These are phyloP conservation scores for Yponomeuta malinellus DNA, from an alignment of 2,888 invertebrate genomes.

Conservation along the genomic window DNA sequence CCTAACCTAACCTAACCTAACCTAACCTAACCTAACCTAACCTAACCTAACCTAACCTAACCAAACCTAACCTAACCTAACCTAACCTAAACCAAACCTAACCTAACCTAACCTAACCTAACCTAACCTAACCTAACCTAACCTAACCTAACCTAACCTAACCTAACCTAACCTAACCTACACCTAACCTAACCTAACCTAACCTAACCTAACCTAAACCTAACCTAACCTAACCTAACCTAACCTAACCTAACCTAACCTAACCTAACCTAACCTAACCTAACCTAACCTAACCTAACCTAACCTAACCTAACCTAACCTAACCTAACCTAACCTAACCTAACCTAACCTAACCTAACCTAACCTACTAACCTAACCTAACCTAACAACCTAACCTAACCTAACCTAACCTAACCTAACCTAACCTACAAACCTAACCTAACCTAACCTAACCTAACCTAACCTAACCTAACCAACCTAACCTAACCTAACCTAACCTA, in stretches of 20 bases:
- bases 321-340: conserved; percentile 17
- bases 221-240: conserved; percentile 18
- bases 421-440: conserved; percentile 17
- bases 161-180: conserved; percentile 17
- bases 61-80: not conserved
- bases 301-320: conserved; percentile 15
- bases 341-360: conserved; percentile 13
- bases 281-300: conserved; percentile 14
- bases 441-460: conserved; percentile 17
- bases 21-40: conserved; percentile 15
- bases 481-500: conserved; percentile 14
- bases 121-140: conserved; percentile 16
- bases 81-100: no score
- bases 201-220: conserved; percentile 17
- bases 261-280: not conserved
- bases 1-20: conserved; percentile 16
- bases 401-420: conserved; percentile 17
- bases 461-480: conserved; percentile 18
- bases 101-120: conserved; percentile 13
- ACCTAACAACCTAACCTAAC: conserved; percentile 14
- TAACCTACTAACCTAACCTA: no score
- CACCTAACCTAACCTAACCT: conserved; percentile 17
- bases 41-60: conserved; percentile 5
- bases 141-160: conserved; percentile 16
- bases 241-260: conserved; percentile 12